Evolutionary conservation across 1,140 invertebrate genomes (phyloP).

Genomic region (Frieseomelitta varia): DNA sequence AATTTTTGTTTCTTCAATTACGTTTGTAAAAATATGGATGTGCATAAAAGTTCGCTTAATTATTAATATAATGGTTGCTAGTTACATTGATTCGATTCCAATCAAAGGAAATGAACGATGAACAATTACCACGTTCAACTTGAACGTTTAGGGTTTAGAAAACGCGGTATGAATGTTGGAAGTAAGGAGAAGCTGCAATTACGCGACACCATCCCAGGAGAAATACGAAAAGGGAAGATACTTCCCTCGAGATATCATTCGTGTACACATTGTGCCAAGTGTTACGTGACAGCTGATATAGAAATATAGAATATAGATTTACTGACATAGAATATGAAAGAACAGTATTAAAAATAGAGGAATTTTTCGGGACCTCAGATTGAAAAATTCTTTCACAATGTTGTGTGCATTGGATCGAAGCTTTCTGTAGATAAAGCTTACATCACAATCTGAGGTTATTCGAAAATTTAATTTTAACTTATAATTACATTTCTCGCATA

Average conservation of each 20-base stretch:
- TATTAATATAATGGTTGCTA: background rate
- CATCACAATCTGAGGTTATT: too few species aligned
- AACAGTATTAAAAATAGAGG: background rate
- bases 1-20: too few species aligned
- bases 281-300: slow-evolving; percentile 9
- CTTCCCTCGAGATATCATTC: slow-evolving; percentile 45
- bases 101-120: background rate
- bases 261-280: slow-evolving; percentile 18
- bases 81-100: too few species aligned
- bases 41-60: too few species aligned
- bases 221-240: slow-evolving; percentile 41
- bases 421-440: too few species aligned
- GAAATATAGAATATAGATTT: background rate
- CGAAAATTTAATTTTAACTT: too few species aligned
- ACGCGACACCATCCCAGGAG: slow-evolving; percentile 7
- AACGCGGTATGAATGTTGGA: background rate
- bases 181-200: slow-evolving; percentile 30
- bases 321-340: too few species aligned
- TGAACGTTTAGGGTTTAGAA: background rate
- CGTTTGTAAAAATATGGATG: too few species aligned
- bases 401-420: too few species aligned
- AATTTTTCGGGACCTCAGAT: background rate
- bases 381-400: background rate
- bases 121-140: background rate
- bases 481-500: too few species aligned